Base-by-base conservation (phyloP, 2,888 invertebrate genomes). In the Lottia scabra region DNA sequence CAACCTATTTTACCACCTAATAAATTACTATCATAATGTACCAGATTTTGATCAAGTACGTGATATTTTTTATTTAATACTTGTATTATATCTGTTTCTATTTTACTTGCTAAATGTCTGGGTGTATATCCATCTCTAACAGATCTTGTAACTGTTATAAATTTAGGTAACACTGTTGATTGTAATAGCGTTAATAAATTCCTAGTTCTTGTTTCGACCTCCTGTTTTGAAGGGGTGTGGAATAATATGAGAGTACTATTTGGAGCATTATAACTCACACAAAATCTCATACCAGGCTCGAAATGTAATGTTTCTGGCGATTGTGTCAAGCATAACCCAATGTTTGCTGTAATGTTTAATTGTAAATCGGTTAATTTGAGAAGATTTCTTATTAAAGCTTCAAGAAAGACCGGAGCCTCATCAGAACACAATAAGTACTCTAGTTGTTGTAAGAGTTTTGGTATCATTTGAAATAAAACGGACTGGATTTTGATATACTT, bases 61-160 rank as follows among this genome's bases (percentile, higher is more conserved):
- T 67, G 67, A 48, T 76, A 81, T 13, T 75, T 75, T 4, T 68
- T 13, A 16, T 76, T 71, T 23, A 87, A 63, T 26, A 69, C 68
- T 13, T 67, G 64, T 5, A 86, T 48, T 4, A 86, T 75, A 43
- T 78, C 78, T 27, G 69, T 68, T 71, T 87, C 87, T 30, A 87
- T 84, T 8, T 69, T 70, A 56, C 68, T 72, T 67, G 82, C 84
- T 63, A 76, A 75, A 23, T 79, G 63, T 67, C 85, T 81, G 5
- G 87, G 87, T 2, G 85, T 85, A 73, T 85, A 87, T 0, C 87
- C 87, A 70, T 87, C 86, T 63, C 87, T 70, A n/a, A 85, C 78
- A 1, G 87, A 87, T n/a, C 87, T 70, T 69, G 83, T 83, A 0
- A 87, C 71, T 5, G 87, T 86, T 6, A 86, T 80, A 16, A 85